These are phyloP conservation scores for Gila orcuttii DNA, from an alignment of 2,113 vertebrate genomes.

Conservation along the genomic window DNA sequence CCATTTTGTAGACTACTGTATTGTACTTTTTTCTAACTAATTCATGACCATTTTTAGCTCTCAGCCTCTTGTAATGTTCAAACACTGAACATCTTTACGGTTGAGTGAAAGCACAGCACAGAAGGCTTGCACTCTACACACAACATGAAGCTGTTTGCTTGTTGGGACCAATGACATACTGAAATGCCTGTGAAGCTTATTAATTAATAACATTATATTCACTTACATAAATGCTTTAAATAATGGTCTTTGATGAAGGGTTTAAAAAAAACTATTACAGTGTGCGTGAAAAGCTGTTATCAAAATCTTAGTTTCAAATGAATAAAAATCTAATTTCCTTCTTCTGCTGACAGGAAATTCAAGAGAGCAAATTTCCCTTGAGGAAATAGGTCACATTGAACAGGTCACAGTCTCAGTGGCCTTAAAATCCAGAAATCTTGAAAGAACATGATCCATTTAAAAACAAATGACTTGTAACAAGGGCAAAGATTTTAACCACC, in stretches of 20 bases:
- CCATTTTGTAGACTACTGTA: neutral
- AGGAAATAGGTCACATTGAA: conserved; percentile 52
- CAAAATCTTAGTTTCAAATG: neutral
- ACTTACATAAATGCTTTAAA: neutral
- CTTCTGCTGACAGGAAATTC: conserved; percentile 1
- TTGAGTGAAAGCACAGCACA: neutral
- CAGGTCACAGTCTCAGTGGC: conserved; percentile 32
- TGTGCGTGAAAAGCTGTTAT: conserved; percentile 12
- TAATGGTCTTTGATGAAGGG: neutral
- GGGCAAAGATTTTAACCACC: neutral
- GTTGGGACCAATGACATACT: neutral
- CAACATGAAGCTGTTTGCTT: neutral
- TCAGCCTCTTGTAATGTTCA: conserved; percentile 29
- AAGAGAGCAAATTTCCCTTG: conserved; percentile 3
- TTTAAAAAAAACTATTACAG: neutral
- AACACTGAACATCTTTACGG: neutral
- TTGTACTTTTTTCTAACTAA: conserved; percentile 18
- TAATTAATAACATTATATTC: conserved; percentile 1
- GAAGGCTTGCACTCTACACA: neutral
- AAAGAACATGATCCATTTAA: conserved; percentile 26
- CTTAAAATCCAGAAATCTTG: conserved; percentile 4
- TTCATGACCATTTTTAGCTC: conserved; percentile 45
- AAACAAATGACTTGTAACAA: neutral
- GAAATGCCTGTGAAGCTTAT: neutral
- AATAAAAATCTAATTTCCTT: neutral